Base-by-base conservation (phyloP, 2,888 invertebrate species). In the Sericinus montela region DNA sequence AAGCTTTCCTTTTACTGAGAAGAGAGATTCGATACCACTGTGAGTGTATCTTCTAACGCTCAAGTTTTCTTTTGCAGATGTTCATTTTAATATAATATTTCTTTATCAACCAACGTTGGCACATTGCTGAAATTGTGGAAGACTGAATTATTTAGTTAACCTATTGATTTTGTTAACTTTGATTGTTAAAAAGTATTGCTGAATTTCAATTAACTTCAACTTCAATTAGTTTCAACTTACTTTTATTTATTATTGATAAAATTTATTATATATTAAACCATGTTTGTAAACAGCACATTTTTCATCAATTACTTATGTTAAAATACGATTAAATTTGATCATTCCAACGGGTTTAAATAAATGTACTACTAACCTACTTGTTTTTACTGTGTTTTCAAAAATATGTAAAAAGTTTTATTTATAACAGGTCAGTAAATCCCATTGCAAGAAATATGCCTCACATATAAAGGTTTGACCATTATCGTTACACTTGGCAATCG, bases 81-180 rank as follows among this genome's bases (percentile, higher is more conserved):
- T 30, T 30, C 10, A n/a, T n/a, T 25, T 25, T 25, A 25, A 30
- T 32, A n/a, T 30, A 10, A 30, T n/a, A 10, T 10, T 25, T 23
- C 13, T 11, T 34, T 8, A 25, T 43, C 16, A 16, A 34, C n/a
- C 15, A 25, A 34, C n/a, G 38, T 25, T 43, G 38, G 39, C 39
- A 44, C 35, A 44, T 35, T 48, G 32, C 34, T n/a, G n/a, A 15
- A 11, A 28, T 44, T 48, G 34, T 19, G 37, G 6, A 44, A 44
- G 38, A 38, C 34, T 39, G 28, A 43, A 15, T 35, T 38, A 29
- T 14, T 42, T 35, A 14, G 36, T 29, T 41, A 42, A 37, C 39
- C 15, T 29, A 16, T 23, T 35, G n/a, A n/a, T n/a, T n/a, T n/a
- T n/a, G n/a, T n/a, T n/a, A n/a, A n/a, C n/a, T n/a, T n/a, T n/a